Conservation (phyloP, 2,797 vertebrate species). For the Tragopan temminckii region DNA sequence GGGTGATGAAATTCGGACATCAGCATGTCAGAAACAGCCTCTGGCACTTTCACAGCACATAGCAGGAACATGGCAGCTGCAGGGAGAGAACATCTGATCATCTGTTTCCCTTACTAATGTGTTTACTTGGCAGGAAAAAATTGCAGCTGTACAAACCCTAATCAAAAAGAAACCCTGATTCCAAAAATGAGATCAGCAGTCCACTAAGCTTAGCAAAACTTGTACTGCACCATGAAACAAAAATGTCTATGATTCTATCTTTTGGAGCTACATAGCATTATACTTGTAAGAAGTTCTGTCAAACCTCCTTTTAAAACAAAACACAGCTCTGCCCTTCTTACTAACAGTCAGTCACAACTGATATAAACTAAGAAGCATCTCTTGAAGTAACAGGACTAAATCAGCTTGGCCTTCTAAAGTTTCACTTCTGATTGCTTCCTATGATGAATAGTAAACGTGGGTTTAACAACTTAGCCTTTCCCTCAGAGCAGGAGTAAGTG, state of each 20-base stretch:
- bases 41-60: conserved; percentile 97
- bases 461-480: neutral
- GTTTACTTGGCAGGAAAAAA: neutral
- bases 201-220: neutral
- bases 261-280: neutral
- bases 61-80: conserved; percentile 98
- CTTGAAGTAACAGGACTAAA: neutral
- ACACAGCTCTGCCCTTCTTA: neutral
- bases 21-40: conserved; percentile 97
- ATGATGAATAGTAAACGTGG: neutral
- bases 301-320: neutral
- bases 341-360: neutral
- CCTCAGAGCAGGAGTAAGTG: neutral
- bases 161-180: neutral
- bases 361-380: neutral
- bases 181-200: neutral
- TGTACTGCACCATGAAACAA: neutral
- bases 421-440: neutral
- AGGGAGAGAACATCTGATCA: conserved; percentile 38
- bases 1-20: conserved; percentile 98
- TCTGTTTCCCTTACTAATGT: neutral
- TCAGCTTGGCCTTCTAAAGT: neutral
- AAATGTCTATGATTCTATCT: neutral
- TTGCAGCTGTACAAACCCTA: neutral
- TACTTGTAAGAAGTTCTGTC: neutral